Evolutionary conservation across 2,888 invertebrate species (phyloP), one percentile per base, ranked within the genome.

Genomic region (Callosobruchus maculatus): DNA sequence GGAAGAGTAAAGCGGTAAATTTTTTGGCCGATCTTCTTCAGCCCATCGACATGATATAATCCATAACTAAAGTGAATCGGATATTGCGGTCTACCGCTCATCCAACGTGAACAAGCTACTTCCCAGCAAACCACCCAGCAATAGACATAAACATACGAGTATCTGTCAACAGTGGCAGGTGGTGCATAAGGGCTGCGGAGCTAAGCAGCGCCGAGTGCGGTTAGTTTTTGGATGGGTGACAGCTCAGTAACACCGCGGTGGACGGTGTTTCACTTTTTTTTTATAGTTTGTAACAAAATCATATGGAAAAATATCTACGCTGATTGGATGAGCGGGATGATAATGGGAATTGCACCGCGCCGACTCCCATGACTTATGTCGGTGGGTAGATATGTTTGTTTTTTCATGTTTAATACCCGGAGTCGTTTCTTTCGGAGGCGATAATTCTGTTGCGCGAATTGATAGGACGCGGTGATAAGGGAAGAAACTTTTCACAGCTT

Each of bases 251-350:
- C n/a, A n/a, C n/a, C n/a, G n/a, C n/a, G n/a, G n/a, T n/a, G n/a
- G n/a, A n/a, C n/a, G n/a, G n/a, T n/a, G n/a, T n/a, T n/a, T n/a
- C n/a, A n/a, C n/a, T n/a, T n/a, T n/a, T n/a, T n/a, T n/a, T n/a
- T n/a, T n/a, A n/a, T n/a, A n/a, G n/a, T n/a, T n/a, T n/a, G n/a
- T n/a, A n/a, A n/a, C n/a, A n/a, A n/a, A n/a, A n/a, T n/a, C n/a
- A n/a, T n/a, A n/a, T n/a, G n/a, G n/a, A n/a, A n/a, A n/a, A 84
- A 85, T 86, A 85, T 85, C 85, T 86, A 85, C 85, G 86, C 84
- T 86, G 86, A 87, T 87, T 86, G 82, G 81, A 76, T 73, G 68
- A 75, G 77, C 49, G 49, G 7, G 49, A 49, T 49, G 49, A 49
- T 49, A 49, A 49, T 49, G 49, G 49, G 49, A 49, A 49, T 49